A percentile compares a stretch with the other conserved stretches of the same genome.
Conservation (phyloP, 2,888 invertebrate genomes). For the Abscondita cerata region DNA sequence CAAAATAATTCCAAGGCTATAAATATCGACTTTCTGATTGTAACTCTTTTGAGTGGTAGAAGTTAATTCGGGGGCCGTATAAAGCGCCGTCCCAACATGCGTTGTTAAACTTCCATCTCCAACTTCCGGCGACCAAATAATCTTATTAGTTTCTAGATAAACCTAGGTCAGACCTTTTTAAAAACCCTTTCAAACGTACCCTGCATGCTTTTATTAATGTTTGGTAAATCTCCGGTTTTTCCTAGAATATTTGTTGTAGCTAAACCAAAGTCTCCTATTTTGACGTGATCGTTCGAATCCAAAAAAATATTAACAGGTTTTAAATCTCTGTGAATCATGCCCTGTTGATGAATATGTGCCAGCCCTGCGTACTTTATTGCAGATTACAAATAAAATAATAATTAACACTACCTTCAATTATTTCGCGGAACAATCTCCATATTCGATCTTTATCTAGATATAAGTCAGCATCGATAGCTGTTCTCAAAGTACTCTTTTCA, state of each 20-base stretch:
- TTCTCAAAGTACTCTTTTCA: slow-evolving; percentile 90
- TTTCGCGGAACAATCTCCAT: slow-evolving; percentile 94
- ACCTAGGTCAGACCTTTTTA: slow-evolving; percentile 35
- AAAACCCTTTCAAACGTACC: slow-evolving; percentile 30
- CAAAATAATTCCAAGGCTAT: slow-evolving; percentile 82
- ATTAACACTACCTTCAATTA: slow-evolving; percentile 73
- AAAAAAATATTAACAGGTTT: slow-evolving; percentile 95
- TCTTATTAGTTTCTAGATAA: slow-evolving; percentile 45
- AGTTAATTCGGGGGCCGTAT: slow-evolving; percentile 92
- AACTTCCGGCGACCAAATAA: slow-evolving; percentile 51
- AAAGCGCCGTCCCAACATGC: slow-evolving; percentile 92
- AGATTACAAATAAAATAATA: not conserved
- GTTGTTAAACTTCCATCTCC: slow-evolving; percentile 70
- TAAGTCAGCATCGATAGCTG: slow-evolving; percentile 85
- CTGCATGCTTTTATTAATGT: slow-evolving; percentile 44
- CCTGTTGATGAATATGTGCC: slow-evolving; percentile 91
- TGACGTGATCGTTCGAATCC: slow-evolving; percentile 92
- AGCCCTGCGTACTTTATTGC: slow-evolving; percentile 59
- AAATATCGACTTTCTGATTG: slow-evolving; percentile 83
- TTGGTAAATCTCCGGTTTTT: slow-evolving; percentile 44
- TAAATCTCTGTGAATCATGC: slow-evolving; percentile 84
- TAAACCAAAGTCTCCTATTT: slow-evolving; percentile 97
- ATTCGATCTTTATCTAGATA: slow-evolving; percentile 79
- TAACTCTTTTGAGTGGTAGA: slow-evolving; percentile 75
- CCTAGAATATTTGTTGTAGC: slow-evolving; percentile 78